Evolutionary conservation across 2,113 vertebrate species (phyloP).

Genomic region (Halcyon senegalensis): DNA sequence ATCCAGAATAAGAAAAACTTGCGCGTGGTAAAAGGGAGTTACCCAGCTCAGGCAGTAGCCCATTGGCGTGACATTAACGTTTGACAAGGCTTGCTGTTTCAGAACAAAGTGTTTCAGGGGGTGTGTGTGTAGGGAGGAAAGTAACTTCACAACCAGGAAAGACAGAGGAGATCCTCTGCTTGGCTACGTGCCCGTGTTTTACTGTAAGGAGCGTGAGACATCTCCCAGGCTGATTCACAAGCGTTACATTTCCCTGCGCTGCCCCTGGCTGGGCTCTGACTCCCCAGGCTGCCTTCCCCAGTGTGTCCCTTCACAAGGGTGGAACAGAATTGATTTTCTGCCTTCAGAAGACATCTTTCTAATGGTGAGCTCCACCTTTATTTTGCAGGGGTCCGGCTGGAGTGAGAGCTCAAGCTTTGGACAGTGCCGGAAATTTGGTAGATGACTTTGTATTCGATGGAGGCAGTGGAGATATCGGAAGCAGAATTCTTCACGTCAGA

Average conservation of each 20-base stretch:
- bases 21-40: background rate
- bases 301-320: background rate
- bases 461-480: conserved; percentile 83
- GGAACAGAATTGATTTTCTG: background rate
- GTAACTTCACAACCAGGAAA: background rate
- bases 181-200: background rate
- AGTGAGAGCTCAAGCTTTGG: conserved; percentile 92
- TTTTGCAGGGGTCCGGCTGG: conserved; percentile 88
- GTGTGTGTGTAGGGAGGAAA: background rate
- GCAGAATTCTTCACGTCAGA: conserved; percentile 89
- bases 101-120: background rate
- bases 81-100: background rate
- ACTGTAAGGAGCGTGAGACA: accelerated
- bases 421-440: conserved; percentile 86
- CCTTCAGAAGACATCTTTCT: accelerated
- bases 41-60: background rate
- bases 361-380: background rate
- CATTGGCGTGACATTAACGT: background rate
- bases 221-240: background rate
- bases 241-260: background rate
- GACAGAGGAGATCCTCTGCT: background rate
- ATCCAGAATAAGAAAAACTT: background rate
- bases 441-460: conserved; percentile 97
- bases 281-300: background rate
- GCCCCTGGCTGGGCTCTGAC: background rate